Evolutionary conservation across 2,888 invertebrate genomes (phyloP), one percentile per base, ranked within the genome.

Genomic region (Eugnorisma glareosa): DNA sequence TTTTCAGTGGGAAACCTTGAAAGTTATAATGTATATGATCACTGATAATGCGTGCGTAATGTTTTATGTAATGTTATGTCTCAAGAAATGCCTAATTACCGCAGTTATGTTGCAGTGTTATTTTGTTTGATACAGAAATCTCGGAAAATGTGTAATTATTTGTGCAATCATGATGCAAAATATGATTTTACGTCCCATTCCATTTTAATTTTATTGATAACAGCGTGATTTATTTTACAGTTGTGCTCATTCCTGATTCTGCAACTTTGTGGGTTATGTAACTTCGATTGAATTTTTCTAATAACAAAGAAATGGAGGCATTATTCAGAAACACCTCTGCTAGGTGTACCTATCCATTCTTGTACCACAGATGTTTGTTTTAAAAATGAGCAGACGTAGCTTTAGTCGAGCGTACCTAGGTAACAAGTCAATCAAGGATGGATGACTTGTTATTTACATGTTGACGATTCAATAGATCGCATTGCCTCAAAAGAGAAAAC

Each of bases 51-150:
- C 21, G 21, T 69, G n/a, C 35, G 8, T 61, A 61, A 59, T 15
- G 3, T 24, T 31, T 61, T 61, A 77, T 77, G 40, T 77, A 77
- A 77, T 59, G 31, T 45, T 48, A 76, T 67, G 15, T 54, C 28
- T 54, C 15, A 6, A 68, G 15, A 40, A 59, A 59, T 61, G 21
- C 59, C 21, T 40, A 59, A 77, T 59, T 77, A 48, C 7, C 3
- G 11, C 21, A 15, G 31, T 77, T 40, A 31, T n/a, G 11, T 48
- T 68, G 15, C 21, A 68, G 48, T 77, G 48, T 77, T 35, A 69
- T 37, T 10, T 40, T 64, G 40, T 77, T 77, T 76, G 10, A 45
- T 24, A 37, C 35, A 43, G 15, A 63, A 71, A 28, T 18, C 3
- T 21, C 31, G 24, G 24, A 8, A 31, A 57, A 57, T 77, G 57